Evolutionary conservation across 2,888 invertebrate species (phyloP).

Genomic region (Tachina grossa): DNA sequence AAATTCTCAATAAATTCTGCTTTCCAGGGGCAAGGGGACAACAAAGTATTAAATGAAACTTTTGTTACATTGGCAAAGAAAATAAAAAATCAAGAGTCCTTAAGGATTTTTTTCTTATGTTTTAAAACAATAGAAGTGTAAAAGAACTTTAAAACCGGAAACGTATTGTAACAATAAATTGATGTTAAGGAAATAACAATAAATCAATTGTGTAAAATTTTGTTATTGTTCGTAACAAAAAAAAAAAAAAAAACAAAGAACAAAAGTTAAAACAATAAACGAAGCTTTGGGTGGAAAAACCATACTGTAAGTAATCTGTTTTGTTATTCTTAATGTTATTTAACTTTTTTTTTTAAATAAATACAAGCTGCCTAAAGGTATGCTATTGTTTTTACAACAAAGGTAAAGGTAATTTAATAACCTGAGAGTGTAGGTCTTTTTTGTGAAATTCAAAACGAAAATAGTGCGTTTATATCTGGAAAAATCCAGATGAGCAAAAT

Average conservation of each 20-base stretch:
- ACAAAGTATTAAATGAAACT: not conserved
- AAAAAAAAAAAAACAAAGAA: not conserved
- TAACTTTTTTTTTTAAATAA: no score
- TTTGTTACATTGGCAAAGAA: conserved; percentile 15
- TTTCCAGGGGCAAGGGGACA: conserved; percentile 1
- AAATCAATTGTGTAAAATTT: conserved; percentile 63
- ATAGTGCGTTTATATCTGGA: no score
- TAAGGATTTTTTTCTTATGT: conserved; percentile 28
- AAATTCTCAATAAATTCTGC: conserved; percentile 46
- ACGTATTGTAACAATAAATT: conserved; percentile 56
- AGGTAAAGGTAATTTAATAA: conserved; percentile 41
- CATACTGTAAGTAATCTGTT: not conserved
- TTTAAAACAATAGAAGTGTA: conserved; percentile 20
- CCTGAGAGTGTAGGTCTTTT: conserved; percentile 22
- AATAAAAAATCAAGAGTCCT: conserved; percentile 32
- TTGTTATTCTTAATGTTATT: not conserved
- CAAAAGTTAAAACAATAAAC: conserved; percentile 1
- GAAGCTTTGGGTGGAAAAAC: not conserved
- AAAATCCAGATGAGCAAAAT: no score
- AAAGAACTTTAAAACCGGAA: conserved; percentile 57
- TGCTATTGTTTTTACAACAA: conserved; percentile 25
- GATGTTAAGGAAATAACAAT: conserved; percentile 62
- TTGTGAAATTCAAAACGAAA: not conserved
- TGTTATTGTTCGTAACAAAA: conserved; percentile 8
- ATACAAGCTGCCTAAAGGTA: conserved; percentile 10